Percentiles rank a stretch among this genome's conserved stretches.
Conservation (phyloP, 1,140 invertebrate species). For the Drosophila pallidifrons region DNA sequence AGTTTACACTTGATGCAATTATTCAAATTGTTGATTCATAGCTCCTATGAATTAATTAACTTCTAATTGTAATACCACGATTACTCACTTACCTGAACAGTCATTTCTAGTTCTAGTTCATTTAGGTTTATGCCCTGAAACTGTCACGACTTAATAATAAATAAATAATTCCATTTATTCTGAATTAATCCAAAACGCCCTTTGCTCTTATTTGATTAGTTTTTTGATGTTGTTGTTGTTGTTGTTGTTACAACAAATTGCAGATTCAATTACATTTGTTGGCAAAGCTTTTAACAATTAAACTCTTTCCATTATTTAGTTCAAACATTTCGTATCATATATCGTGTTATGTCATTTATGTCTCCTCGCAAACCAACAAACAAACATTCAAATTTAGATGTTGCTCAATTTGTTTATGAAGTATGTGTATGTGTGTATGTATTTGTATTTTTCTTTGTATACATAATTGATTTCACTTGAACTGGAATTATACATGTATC, state of each 20-base stretch:
- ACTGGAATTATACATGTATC: constrained; percentile 39
- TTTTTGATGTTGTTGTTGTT: no score
- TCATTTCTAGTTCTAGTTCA: no score
- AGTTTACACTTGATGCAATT: no score
- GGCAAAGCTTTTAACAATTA: not conserved
- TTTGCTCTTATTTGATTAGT: not conserved
- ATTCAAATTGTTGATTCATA: no score
- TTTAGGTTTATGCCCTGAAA: no score
- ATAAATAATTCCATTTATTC: no score
- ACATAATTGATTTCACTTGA: constrained; percentile 62
- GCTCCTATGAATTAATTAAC: no score
- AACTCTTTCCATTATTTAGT: not conserved
- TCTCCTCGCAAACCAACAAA: not conserved
- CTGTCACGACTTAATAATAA: no score
- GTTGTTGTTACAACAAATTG: not conserved
- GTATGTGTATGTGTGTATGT: not conserved
- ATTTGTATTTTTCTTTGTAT: constrained; percentile 10
- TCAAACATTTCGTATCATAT: constrained; percentile 6
- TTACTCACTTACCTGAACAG: no score
- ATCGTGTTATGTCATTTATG: constrained; percentile 18
- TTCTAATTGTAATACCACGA: no score
- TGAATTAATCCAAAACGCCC: not conserved
- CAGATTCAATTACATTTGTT: constrained; percentile 5
- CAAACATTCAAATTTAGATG: not conserved
- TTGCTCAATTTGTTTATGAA: constrained; percentile 32